Evolutionary conservation across 2,113 vertebrate species (phyloP).

Genomic region (Tupaia tana): DNA sequence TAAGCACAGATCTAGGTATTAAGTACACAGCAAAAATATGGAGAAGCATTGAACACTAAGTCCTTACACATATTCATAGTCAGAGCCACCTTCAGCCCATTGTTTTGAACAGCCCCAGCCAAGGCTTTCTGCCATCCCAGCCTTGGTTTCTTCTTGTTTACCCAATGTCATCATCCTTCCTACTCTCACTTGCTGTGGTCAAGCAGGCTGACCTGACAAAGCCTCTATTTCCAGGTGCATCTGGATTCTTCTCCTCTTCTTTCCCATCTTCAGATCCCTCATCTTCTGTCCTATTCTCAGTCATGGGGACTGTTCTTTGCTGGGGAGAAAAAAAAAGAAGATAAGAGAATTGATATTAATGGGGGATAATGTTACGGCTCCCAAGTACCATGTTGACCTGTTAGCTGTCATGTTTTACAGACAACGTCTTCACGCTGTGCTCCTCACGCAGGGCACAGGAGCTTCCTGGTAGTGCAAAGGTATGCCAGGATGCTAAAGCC

Average conservation of each 20-base stretch:
- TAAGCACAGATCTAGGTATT: background rate
- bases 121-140: background rate
- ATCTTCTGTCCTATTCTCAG: background rate
- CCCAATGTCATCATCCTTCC: background rate
- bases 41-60: background rate
- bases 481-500: background rate
- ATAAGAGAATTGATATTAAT: background rate
- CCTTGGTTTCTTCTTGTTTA: background rate
- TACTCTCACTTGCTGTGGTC: background rate
- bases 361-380: background rate
- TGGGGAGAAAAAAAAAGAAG: constrained; percentile 8
- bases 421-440: background rate
- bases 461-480: background rate
- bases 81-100: background rate
- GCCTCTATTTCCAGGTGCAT: background rate
- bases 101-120: background rate
- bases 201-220: background rate
- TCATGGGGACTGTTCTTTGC: background rate
- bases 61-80: background rate
- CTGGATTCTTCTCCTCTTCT: background rate
- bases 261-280: background rate
- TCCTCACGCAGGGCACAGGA: background rate
- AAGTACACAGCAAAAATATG: background rate
- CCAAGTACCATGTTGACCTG: background rate
- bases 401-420: background rate